Evolutionary conservation across 2,797 vertebrate genomes (phyloP).

Genomic region (Sarcoramphus papa): DNA sequence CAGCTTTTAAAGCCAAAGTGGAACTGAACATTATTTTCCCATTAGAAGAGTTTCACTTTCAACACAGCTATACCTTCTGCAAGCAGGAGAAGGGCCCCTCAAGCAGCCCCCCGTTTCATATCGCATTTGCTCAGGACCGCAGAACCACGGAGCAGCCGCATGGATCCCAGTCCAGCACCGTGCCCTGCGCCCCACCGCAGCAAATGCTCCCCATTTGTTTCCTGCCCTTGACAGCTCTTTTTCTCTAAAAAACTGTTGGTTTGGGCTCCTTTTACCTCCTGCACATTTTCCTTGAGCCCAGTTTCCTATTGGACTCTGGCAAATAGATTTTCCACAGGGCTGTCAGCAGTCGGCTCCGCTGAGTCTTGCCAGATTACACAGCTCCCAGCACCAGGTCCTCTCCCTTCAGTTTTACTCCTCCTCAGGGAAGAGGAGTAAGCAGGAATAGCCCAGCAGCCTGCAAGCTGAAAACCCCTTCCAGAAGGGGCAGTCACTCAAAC

Average conservation of each 20-base stretch:
- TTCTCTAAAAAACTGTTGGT: neutral
- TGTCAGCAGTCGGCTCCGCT: accelerated
- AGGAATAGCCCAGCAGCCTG: neutral
- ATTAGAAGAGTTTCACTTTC: neutral
- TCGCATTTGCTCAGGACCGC: accelerated
- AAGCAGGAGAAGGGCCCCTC: neutral
- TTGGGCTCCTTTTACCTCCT: neutral
- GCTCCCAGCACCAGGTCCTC: neutral
- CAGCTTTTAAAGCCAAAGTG: neutral
- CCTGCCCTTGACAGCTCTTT: neutral
- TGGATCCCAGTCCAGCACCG: accelerated
- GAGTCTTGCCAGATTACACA: neutral
- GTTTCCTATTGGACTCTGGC: neutral
- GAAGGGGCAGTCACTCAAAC: neutral
- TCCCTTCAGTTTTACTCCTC: neutral
- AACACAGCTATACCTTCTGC: neutral
- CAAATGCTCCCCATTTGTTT: neutral
- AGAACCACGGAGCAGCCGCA: accelerated
- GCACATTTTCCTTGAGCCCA: neutral
- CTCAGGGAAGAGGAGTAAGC: neutral
- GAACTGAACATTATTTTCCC: neutral
- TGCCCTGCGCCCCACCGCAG: neutral
- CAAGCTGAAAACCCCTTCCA: neutral
- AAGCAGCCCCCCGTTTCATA: neutral
- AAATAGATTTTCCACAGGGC: constrained; percentile 2